These are phyloP conservation scores for Todiramphus saurophagus DNA, from an alignment of 2,113 vertebrate species.

Conservation along the genomic window DNA sequence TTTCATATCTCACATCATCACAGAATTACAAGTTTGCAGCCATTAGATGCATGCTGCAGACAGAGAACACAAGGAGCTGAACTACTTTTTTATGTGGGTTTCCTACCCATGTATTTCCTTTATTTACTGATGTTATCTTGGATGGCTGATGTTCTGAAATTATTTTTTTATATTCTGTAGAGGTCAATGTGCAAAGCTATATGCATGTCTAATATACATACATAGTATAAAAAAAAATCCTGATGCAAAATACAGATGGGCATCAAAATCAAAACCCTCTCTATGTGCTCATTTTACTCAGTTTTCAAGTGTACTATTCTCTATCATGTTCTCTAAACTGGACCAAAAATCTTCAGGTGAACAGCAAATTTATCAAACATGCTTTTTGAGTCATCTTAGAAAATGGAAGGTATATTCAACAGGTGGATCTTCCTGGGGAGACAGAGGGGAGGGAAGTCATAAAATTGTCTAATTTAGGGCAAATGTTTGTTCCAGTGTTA, in stretches of 20 bases:
- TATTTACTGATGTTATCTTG: background rate
- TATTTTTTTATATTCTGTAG: background rate
- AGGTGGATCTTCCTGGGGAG: background rate
- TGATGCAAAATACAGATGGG: background rate
- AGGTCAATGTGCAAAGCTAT: background rate
- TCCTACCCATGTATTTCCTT: background rate
- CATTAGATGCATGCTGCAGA: background rate
- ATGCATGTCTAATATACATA: background rate
- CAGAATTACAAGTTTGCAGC: background rate
- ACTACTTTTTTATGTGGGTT: background rate
- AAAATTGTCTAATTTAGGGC: background rate
- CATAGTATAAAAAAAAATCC: too few relatives aligned
- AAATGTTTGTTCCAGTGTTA: background rate
- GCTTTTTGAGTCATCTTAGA: background rate
- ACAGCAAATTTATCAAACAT: background rate
- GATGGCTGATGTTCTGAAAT: background rate
- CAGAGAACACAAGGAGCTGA: background rate
- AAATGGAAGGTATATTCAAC: background rate
- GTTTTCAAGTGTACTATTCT: background rate
- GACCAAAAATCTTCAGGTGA: background rate
- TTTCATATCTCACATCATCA: background rate
- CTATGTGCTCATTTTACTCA: background rate
- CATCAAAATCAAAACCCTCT: background rate
- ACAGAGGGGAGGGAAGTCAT: background rate
- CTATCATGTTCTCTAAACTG: background rate